phyloP scores from a whole-genome alignment of 2,113 vertebrate species.

The Malurus alboscapulatus region DNA sequence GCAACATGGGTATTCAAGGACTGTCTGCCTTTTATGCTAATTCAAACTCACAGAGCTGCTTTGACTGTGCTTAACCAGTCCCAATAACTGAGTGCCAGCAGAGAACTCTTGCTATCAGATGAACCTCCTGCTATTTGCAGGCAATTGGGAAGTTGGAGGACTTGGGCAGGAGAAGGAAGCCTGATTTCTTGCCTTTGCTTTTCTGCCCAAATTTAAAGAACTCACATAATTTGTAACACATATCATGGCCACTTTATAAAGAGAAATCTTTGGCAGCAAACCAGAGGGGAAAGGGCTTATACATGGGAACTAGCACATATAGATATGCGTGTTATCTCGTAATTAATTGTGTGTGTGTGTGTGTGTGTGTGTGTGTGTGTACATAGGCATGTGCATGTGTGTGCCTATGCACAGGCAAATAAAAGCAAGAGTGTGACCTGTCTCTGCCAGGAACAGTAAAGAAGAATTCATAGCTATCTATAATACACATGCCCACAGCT shows the following conservation, averaged over 20 bases:
- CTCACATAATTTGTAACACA: background rate
- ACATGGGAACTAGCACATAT: background rate
- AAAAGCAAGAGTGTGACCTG: background rate
- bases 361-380: rapidly evolving
- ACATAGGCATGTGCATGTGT: background rate
- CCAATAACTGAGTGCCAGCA: background rate
- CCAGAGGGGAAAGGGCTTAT: background rate
- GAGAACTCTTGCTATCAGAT: background rate
- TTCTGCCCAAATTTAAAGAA: background rate
- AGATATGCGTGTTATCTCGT: background rate
- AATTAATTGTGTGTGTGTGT: background rate
- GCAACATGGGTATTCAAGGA: background rate
- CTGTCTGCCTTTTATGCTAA: background rate
- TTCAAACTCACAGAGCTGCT: background rate
- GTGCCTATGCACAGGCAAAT: rapidly evolving
- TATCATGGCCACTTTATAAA: background rate
- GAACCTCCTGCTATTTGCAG: background rate
- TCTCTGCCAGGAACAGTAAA: background rate
- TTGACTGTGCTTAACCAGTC: background rate
- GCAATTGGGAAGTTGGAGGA: background rate
- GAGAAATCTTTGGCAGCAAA: background rate
- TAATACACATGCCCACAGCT: background rate
- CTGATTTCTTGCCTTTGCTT: background rate
- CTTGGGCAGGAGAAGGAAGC: background rate
- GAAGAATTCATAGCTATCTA: background rate